A percentile compares a stretch with the other conserved stretches of the same genome.
Evolutionary conservation across 2,113 vertebrate genomes (phyloP).

Genomic region (Prinia subflava): DNA sequence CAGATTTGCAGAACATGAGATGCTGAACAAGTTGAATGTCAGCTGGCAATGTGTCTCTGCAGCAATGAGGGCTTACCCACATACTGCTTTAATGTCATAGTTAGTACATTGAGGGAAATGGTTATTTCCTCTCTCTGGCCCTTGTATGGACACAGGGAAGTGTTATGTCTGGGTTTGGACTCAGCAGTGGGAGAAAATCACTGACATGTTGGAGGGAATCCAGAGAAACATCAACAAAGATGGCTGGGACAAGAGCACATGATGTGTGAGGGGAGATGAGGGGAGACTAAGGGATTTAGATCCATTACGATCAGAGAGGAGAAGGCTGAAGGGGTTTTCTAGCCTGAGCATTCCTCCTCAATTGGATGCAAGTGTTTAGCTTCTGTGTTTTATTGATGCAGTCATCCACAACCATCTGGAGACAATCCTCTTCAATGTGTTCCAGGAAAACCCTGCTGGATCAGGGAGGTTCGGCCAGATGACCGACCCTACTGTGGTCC

Average conservation of each 20-base stretch:
- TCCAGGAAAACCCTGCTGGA: not conserved
- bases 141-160: not conserved
- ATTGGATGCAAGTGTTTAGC: not conserved
- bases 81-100: not conserved
- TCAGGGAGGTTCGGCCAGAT: accelerated
- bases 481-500: not conserved
- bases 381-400: not conserved
- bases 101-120: not conserved
- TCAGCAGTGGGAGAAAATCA: not conserved
- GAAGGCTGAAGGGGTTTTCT: not conserved
- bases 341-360: not conserved
- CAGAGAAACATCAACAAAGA: not conserved
- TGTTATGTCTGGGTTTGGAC: not conserved
- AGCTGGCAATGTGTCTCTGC: not conserved
- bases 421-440: not conserved
- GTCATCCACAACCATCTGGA: accelerated
- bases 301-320: not conserved
- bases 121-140: not conserved
- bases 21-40: accelerated
- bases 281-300: not conserved
- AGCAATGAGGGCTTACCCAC: not conserved
- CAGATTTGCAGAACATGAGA: not conserved
- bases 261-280: accelerated
- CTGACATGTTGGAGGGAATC: not conserved
- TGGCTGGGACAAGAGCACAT: not conserved